These are phyloP conservation scores for Meteorus colon DNA, from an alignment of 2,888 invertebrate genomes.

Conservation along the genomic window DNA sequence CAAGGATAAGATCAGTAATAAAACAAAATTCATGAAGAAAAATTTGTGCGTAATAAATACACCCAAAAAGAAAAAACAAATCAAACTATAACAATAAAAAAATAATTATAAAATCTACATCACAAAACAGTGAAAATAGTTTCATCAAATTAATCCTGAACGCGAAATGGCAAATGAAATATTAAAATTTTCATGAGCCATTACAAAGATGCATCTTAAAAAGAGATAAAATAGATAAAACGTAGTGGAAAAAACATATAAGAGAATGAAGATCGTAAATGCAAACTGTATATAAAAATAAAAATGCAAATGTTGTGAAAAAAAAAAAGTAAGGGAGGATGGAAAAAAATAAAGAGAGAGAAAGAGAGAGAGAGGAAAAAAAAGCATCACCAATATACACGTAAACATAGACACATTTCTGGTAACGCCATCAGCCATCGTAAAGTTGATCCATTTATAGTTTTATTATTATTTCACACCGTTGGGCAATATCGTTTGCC, in stretches of 20 bases:
- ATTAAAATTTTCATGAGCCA: constrained; percentile 1
- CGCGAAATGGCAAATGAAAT: constrained; percentile 29
- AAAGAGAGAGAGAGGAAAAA: neutral
- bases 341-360: neutral
- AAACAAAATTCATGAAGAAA: neutral
- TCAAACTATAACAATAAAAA: neutral
- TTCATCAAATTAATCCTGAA: constrained; percentile 31
- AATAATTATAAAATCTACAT: neutral
- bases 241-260: neutral
- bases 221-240: neutral
- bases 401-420: constrained; percentile 38
- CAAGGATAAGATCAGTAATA: neutral
- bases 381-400: constrained; percentile 23
- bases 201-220: neutral
- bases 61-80: neutral
- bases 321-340: neutral
- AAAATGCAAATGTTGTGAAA: constrained; percentile 24
- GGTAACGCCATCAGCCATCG: constrained; percentile 54
- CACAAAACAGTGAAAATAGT: constrained; percentile 3
- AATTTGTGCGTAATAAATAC: too few species aligned
- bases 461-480: constrained; percentile 73
- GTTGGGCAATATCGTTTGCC: constrained; percentile 66
- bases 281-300: constrained; percentile 61
- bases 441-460: constrained; percentile 72
- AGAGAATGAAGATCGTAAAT: constrained; percentile 52